These are phyloP conservation scores for Takifugu bimaculatus DNA, from an alignment of 2,113 vertebrate genomes.

Conservation along the genomic window DNA sequence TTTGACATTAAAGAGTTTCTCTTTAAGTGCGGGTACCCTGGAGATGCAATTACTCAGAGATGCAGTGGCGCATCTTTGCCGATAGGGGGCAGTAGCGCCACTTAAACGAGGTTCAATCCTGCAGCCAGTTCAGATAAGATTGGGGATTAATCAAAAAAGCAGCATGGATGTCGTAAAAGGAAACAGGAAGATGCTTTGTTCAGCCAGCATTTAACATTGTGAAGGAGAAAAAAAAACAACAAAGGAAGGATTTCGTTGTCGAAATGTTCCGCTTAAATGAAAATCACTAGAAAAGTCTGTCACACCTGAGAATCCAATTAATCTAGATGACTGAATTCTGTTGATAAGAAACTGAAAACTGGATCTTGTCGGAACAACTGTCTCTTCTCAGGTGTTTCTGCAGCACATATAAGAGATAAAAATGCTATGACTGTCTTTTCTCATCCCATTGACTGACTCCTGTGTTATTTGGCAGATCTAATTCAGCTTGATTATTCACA, in stretches of 20 bases:
- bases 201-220: conserved; percentile 14
- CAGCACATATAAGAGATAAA: no score
- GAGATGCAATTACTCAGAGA: conserved; percentile 61
- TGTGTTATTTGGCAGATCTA: background rate
- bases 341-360: conserved; percentile 26
- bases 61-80: conserved; percentile 17
- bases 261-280: conserved; percentile 31
- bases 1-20: conserved; percentile 60
- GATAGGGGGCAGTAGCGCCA: conserved; percentile 68
- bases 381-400: conserved; percentile 10
- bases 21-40: conserved; percentile 35
- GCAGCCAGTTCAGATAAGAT: background rate
- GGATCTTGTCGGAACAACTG: conserved; percentile 37
- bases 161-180: conserved; percentile 49
- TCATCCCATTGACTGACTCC: background rate
- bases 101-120: background rate
- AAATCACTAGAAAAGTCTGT: conserved; percentile 17
- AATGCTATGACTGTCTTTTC: background rate
- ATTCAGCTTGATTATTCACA: no score
- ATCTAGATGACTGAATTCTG: background rate
- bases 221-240: background rate
- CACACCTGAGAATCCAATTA: no score
- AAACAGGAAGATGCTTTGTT: conserved; percentile 38
- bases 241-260: conserved; percentile 17
- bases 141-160: conserved; percentile 28